These are phyloP conservation scores for Barypeithes pellucidus DNA, from an alignment of 2,888 invertebrate species.

Conservation along the genomic window DNA sequence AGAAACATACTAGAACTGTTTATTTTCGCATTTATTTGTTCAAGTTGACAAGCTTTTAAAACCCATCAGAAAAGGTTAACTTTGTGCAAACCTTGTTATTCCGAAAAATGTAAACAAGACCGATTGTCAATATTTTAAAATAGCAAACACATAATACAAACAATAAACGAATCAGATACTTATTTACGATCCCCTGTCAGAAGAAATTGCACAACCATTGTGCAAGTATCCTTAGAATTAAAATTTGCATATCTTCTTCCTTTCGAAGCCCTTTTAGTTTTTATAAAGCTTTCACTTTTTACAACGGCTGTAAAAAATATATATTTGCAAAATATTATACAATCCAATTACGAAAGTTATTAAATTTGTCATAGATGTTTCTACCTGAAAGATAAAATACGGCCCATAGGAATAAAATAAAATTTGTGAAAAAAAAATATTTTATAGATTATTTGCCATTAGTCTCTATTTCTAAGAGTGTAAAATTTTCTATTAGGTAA, in stretches of 20 bases:
- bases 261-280: neutral
- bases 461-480: no score
- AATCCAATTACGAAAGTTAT: conserved; percentile 8
- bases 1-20: conserved; percentile 2
- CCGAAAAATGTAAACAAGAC: conserved; percentile 31
- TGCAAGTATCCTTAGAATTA: conserved; percentile 8
- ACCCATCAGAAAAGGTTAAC: conserved; percentile 29
- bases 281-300: conserved; percentile 9
- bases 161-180: conserved; percentile 34
- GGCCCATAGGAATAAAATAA: no score
- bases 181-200: conserved; percentile 38
- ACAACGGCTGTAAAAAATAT: neutral
- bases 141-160: conserved; percentile 32
- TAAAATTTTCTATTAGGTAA: no score
- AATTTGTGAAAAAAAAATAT: no score
- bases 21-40: conserved; percentile 34
- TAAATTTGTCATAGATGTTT: neutral
- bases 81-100: conserved; percentile 28
- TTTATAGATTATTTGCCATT: no score
- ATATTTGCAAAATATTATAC: conserved; percentile 13
- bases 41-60: conserved; percentile 31
- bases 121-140: conserved; percentile 36
- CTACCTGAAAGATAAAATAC: neutral
- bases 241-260: conserved; percentile 15
- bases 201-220: conserved; percentile 37